These are phyloP conservation scores for Lordiphosa stackelbergi DNA, from an alignment of 1,140 invertebrate species.

Conservation along the genomic window DNA sequence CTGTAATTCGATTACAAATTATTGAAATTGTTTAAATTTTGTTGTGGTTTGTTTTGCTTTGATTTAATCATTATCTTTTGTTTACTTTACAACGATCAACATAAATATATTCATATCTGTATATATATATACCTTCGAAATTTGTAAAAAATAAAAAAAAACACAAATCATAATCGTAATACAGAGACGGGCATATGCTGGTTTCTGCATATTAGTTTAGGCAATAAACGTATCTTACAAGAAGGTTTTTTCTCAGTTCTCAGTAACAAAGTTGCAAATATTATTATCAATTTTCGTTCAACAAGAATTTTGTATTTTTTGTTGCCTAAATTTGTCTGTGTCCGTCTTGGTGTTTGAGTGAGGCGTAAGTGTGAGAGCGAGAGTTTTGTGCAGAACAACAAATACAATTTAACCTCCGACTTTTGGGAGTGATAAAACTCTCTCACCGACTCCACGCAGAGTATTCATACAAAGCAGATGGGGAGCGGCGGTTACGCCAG, in stretches of 20 bases:
- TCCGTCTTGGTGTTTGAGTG: conserved; percentile 26
- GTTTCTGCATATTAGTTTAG: too few relatives aligned
- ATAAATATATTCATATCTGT: conserved; percentile 59
- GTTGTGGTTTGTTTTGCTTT: conserved; percentile 18
- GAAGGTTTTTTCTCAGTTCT: conserved; percentile 44
- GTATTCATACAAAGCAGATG: conserved; percentile 60
- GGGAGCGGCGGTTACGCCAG: conserved; percentile 9
- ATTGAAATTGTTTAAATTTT: conserved; percentile 33
- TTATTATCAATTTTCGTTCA: conserved; percentile 57
- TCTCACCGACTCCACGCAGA: conserved; percentile 73
- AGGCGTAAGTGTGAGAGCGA: conserved; percentile 54
- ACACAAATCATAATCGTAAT: conserved; percentile 54
- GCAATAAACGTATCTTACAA: conserved; percentile 69
- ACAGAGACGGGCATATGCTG: conserved; percentile 28
- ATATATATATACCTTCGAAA: conserved; percentile 47
- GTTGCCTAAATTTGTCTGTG: conserved; percentile 34
- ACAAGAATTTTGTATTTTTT: conserved; percentile 56
- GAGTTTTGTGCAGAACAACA: conserved; percentile 74
- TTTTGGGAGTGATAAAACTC: conserved; percentile 69
- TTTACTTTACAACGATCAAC: conserved; percentile 70
- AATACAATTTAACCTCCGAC: conserved; percentile 73
- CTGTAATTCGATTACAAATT: conserved; percentile 72
- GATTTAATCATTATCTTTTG: conserved; percentile 31
- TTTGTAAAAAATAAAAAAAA: conserved; percentile 50
- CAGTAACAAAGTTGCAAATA: conserved; percentile 64